Conservation (phyloP, 2,888 invertebrate genomes). For the Physocephala rufipes region DNA sequence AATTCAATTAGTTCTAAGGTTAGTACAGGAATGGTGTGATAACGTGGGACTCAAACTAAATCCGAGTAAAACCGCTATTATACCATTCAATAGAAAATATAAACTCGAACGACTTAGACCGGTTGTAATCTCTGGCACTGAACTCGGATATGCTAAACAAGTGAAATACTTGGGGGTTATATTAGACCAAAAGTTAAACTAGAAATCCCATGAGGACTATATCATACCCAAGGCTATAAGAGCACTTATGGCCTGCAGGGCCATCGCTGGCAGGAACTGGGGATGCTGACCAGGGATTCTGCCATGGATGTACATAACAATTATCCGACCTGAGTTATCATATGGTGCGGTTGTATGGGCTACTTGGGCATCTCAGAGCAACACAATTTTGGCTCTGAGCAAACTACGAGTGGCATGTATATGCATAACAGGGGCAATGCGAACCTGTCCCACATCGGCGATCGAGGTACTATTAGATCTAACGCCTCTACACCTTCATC, state of each 20-base stretch:
- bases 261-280: background rate
- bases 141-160: too few relatives aligned
- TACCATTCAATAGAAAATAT: too few relatives aligned
- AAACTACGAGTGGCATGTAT: background rate
- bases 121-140: too few relatives aligned
- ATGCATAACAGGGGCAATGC: background rate
- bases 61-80: too few relatives aligned
- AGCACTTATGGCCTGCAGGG: background rate
- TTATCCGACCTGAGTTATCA: background rate
- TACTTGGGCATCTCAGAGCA: background rate
- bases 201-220: background rate
- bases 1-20: too few relatives aligned
- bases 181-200: background rate
- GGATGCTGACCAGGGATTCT: background rate
- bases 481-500: background rate
- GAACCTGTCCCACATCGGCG: background rate
- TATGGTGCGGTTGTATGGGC: background rate
- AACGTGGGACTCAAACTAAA: too few relatives aligned
- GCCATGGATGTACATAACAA: background rate
- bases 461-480: background rate
- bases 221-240: background rate
- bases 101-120: too few relatives aligned
- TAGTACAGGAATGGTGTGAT: too few relatives aligned
- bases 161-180: background rate
- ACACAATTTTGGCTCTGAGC: background rate